Evolutionary conservation across 2,797 vertebrate genomes (phyloP).

Genomic region (Orientallactaga sibirica): DNA sequence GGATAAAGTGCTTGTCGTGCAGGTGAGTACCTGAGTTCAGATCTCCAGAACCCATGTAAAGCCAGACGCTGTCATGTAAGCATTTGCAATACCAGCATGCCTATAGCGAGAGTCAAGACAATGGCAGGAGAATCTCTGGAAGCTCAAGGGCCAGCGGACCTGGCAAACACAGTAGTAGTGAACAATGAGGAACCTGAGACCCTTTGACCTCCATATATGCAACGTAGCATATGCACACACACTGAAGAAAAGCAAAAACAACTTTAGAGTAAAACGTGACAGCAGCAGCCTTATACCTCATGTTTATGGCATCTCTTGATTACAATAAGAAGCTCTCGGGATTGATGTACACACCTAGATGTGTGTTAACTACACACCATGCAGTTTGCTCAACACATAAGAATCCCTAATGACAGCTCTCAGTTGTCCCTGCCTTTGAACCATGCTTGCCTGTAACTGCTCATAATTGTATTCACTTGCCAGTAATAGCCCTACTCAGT

Average conservation of each 20-base stretch:
- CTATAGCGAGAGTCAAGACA: no score
- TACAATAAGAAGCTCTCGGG: fast-evolving
- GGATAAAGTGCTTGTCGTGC: neutral
- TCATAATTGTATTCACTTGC: neutral
- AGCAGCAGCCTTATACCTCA: neutral
- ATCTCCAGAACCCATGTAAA: no score
- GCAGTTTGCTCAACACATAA: no score
- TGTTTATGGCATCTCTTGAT: neutral
- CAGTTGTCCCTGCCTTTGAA: neutral
- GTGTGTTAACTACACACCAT: no score
- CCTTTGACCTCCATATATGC: no score
- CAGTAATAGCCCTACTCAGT: neutral
- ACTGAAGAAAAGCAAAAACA: neutral
- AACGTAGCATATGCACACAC: no score
- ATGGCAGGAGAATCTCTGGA: no score
- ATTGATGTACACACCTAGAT: neutral
- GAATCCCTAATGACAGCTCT: neutral
- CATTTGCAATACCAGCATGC: no score
- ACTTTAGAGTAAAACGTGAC: neutral
- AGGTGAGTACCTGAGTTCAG: neutral
- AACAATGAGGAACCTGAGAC: no score
- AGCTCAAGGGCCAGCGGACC: no score
- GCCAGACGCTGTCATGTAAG: no score
- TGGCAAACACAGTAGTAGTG: no score
- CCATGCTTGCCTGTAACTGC: neutral